Evolutionary conservation across 1,140 invertebrate genomes (phyloP).

Genomic region (Hyposmocoma kahamanoa): DNA sequence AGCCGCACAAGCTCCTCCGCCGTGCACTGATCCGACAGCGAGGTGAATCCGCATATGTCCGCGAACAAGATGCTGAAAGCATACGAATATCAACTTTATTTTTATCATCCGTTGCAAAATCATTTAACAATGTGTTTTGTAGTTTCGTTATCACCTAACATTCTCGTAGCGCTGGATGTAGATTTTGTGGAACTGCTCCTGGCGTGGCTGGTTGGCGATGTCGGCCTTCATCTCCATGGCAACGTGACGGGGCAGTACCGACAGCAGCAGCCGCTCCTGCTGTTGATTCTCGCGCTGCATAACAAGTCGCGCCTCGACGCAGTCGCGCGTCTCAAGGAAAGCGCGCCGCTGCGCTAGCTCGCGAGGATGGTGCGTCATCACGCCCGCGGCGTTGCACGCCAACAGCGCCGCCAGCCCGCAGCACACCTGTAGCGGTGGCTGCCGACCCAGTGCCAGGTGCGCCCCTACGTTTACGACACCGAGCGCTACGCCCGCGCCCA

Average conservation of each 20-base stretch:
- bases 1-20: constrained; percentile 95
- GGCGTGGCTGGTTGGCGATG: constrained; percentile 91
- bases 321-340: constrained; percentile 95
- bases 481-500: constrained; percentile 81
- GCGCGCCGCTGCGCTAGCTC: constrained; percentile 93
- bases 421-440: constrained; percentile 44
- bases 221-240: constrained; percentile 98
- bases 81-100: constrained; percentile 15
- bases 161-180: constrained; percentile 97
- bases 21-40: constrained; percentile 94
- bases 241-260: constrained; percentile 94
- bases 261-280: constrained; percentile 94
- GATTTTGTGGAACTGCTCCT: constrained; percentile 97
- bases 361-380: constrained; percentile 93
- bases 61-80: constrained; percentile 95
- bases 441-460: constrained; percentile 14
- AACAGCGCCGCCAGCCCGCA: constrained; percentile 82
- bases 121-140: neutral
- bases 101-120: neutral
- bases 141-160: constrained; percentile 82
- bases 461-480: constrained; percentile 78
- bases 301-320: constrained; percentile 92
- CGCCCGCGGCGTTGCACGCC: constrained; percentile 89
- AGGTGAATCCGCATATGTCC: constrained; percentile 98
- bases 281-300: constrained; percentile 96